Base-by-base conservation (phyloP, 1,140 invertebrate species). In the Drusus annulatus region DNA sequence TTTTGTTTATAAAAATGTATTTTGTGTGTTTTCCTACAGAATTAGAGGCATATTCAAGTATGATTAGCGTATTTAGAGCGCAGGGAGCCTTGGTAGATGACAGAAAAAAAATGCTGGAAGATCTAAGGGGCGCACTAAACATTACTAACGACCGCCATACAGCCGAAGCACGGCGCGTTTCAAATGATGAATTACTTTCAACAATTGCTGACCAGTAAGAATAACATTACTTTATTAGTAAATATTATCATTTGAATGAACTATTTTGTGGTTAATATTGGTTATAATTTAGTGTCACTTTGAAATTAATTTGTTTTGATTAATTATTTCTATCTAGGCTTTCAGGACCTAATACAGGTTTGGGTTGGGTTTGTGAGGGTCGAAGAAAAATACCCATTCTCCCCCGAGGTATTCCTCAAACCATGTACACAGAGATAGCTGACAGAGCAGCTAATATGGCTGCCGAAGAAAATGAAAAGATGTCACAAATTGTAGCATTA, bases 41-140 rank as follows among this genome's bases (percentile, higher is more conserved):
- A 91, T 89, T 98, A 84, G 96, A 97, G 89, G 96, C 96, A 81
- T 98, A 98, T 91, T 94, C 95, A 84, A 93, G 93, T 86, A 92
- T 98, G 87, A 93, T 98, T 68, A 96, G 94, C 85, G 96, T 96
- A 81, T 93, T 98, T 87, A 92, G 97, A 89, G 97, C 96, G 85
- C 97, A 98, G 90, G 97, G 97, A 77, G 92, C 94, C 85, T 93
- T 98, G 52, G 95, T 92, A 84, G 93, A 93, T 85, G 94, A 95
- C 82, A 97, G 97, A 91, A 93, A 94, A 87, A 95, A 94, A 87
- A 89, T 97, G 80, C 90, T 98, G 58, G 93, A 94, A 86, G 95
- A 98, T 86, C 89, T 97, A 78, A 93, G 95, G 84, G 91, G 91
- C 85, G 91, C 93, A 86, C 92, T 98, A 83, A 95, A 96, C 89